Conservation (phyloP, 1,140 invertebrate species). For the Tetramorium alpestre region DNA sequence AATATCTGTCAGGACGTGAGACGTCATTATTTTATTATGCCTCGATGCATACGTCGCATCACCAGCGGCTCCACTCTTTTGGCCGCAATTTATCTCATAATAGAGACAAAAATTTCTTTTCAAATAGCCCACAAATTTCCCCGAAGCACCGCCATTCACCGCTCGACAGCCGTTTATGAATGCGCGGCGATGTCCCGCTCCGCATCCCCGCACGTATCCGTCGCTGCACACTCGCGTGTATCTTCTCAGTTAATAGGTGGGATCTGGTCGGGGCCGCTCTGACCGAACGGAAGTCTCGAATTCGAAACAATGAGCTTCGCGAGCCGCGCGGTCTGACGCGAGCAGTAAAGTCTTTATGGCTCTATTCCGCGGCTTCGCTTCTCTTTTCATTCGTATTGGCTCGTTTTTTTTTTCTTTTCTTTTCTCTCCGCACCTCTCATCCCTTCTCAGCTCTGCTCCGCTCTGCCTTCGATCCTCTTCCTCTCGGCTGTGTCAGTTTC, state of each 20-base stretch:
- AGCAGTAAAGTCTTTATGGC: slow-evolving; percentile 57
- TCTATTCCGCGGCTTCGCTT: slow-evolving; percentile 49
- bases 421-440: not conserved
- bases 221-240: slow-evolving; percentile 51
- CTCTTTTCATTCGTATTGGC: slow-evolving; percentile 51
- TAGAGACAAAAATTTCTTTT: slow-evolving; percentile 59
- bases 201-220: slow-evolving; percentile 17
- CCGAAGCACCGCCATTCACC: slow-evolving; percentile 42
- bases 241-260: slow-evolving; percentile 56
- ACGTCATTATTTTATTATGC: slow-evolving; percentile 40
- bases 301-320: slow-evolving; percentile 58
- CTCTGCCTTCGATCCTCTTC: no score
- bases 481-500: not conserved
- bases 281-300: slow-evolving; percentile 60
- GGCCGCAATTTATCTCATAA: slow-evolving; percentile 50
- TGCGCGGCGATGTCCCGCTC: slow-evolving; percentile 25
- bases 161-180: slow-evolving; percentile 45
- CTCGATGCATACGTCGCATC: not conserved
- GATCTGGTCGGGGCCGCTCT: slow-evolving; percentile 32
- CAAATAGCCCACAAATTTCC: slow-evolving; percentile 56
- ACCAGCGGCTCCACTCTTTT: not conserved
- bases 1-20: not conserved
- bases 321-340: slow-evolving; percentile 59
- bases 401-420: not conserved
- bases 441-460: not conserved